These are phyloP conservation scores for Sphinx pinastri DNA, from an alignment of 2,888 invertebrate genomes.

Conservation along the genomic window DNA sequence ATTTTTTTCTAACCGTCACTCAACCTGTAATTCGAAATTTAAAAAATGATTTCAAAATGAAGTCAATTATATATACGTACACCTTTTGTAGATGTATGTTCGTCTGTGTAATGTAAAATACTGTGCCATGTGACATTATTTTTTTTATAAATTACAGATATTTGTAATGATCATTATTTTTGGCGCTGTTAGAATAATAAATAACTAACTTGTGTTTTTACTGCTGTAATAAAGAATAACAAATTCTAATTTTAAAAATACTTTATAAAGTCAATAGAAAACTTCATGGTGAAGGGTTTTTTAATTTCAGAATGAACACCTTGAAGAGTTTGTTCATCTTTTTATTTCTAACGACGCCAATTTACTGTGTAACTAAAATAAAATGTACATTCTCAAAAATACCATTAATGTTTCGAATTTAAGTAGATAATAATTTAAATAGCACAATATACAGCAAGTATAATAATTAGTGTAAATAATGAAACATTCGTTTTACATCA, in stretches of 20 bases:
- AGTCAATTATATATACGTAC: conserved; percentile 10
- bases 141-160: not conserved
- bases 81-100: not conserved
- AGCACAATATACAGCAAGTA: conserved; percentile 22
- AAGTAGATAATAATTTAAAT: conserved; percentile 29
- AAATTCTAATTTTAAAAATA: too few species aligned
- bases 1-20: too few species aligned
- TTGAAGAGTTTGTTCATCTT: not conserved
- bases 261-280: too few species aligned
- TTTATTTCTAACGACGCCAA: conserved; percentile 6
- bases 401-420: conserved; percentile 33
- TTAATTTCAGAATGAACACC: not conserved
- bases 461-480: not conserved
- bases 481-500: too few species aligned
- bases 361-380: conserved; percentile 13
- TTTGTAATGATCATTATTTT: not conserved
- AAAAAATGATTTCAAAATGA: conserved; percentile 10
- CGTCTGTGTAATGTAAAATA: conserved; percentile 6
- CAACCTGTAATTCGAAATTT: too few species aligned
- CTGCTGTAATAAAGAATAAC: too few species aligned
- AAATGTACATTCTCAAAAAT: conserved; percentile 38
- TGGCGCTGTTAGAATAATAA: too few species aligned
- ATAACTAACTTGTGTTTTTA: too few species aligned
- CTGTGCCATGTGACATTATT: not conserved
- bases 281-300: not conserved